Evolutionary conservation across 2,113 vertebrate species (phyloP).

Genomic region (Cynopterus brachyotis): DNA sequence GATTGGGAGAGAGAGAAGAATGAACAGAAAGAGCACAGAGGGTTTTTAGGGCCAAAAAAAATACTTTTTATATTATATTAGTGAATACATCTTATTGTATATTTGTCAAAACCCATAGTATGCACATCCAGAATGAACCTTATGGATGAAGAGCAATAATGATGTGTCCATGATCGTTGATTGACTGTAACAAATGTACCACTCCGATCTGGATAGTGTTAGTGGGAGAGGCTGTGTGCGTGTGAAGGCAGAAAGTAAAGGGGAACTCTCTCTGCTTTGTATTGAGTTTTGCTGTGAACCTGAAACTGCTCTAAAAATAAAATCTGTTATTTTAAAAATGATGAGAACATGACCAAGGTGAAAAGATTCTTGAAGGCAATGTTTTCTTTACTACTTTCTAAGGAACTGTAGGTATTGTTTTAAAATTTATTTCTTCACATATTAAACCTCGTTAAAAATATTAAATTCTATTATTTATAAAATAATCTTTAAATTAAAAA

Average conservation of each 20-base stretch:
- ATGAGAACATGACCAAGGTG: neutral
- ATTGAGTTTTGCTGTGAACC: neutral
- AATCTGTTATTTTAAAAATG: neutral
- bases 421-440: constrained; percentile 49
- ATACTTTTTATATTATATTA: neutral
- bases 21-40: neutral
- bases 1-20: neutral
- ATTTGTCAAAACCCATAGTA: neutral
- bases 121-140: neutral
- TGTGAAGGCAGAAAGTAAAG: neutral
- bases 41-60: neutral
- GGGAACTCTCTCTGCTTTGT: neutral
- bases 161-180: neutral
- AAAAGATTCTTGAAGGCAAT: constrained; percentile 10
- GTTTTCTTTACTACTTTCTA: constrained; percentile 49
- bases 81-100: neutral
- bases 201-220: neutral
- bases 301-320: neutral
- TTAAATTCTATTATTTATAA: constrained; percentile 54
- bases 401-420: neutral
- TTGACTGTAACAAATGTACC: neutral
- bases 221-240: neutral
- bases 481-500: constrained; percentile 54
- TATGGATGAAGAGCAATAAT: neutral
- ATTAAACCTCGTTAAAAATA: constrained; percentile 63